Conservation (phyloP, 2,888 invertebrate genomes). For the Trissoscelio sp. region DNA sequence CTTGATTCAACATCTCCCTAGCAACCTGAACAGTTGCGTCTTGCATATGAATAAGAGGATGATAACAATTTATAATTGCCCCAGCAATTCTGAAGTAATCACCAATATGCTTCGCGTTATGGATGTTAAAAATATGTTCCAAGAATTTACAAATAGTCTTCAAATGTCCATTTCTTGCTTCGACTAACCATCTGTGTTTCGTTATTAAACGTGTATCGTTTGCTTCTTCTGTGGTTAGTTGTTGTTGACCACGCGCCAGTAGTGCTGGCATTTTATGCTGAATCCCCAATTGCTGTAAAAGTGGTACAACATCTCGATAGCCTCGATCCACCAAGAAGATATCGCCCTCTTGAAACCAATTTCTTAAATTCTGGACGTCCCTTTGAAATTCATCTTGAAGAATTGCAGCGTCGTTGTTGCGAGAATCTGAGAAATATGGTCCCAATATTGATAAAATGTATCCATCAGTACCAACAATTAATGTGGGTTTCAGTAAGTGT, state of each 20-base stretch:
- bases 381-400: constrained; percentile 29
- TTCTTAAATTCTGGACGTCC: constrained; percentile 18
- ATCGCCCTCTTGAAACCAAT: constrained; percentile 51
- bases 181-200: constrained; percentile 37
- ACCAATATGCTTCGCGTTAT: constrained; percentile 18
- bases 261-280: constrained; percentile 44
- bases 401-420: constrained; percentile 59
- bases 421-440: constrained; percentile 27
- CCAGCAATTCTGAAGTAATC: constrained; percentile 40
- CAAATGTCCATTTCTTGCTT: constrained; percentile 48
- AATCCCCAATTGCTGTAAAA: constrained; percentile 24
- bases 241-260: constrained; percentile 16
- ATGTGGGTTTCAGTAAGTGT: constrained; percentile 12
- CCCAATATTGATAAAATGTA: constrained; percentile 27
- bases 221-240: constrained; percentile 41
- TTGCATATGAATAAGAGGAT: constrained; percentile 19
- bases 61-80: constrained; percentile 54
- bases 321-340: constrained; percentile 51
- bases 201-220: constrained; percentile 26
- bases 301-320: constrained; percentile 46
- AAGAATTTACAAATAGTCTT: constrained; percentile 39
- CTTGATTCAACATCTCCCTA: constrained; percentile 28
- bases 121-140: constrained; percentile 3
- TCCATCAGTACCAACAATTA: constrained; percentile 25
- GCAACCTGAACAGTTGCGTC: constrained; percentile 37